Evolutionary conservation across 1,140 invertebrate genomes (phyloP).

Genomic region (Conus betulinus): DNA sequence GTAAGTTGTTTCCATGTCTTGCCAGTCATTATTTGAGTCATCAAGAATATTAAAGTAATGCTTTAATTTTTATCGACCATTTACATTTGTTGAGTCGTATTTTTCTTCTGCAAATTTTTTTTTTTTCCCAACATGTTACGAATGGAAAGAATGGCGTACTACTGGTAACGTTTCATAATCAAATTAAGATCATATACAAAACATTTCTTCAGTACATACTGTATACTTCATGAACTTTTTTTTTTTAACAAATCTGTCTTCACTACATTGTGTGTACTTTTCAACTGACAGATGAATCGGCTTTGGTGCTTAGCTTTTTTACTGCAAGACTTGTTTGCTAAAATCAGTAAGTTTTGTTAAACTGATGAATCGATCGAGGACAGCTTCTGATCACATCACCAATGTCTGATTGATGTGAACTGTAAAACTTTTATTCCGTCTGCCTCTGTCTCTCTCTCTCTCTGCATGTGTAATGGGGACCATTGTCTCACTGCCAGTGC

Average conservation of each 20-base stretch:
- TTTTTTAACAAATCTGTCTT: neutral
- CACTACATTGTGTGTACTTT: no score
- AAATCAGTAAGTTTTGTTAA: neutral
- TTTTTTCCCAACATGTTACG: neutral
- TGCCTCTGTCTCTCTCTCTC: neutral
- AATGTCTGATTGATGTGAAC: no score
- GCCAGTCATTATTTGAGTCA: neutral
- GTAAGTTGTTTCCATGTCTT: neutral
- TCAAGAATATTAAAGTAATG: no score
- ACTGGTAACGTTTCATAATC: neutral
- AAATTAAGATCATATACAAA: neutral
- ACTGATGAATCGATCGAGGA: neutral
- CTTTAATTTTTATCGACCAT: neutral
- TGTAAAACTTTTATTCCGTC: neutral
- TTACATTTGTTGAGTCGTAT: neutral
- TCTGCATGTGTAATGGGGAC: neutral
- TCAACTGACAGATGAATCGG: neutral
- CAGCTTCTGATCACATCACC: neutral
- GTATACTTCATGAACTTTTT: neutral
- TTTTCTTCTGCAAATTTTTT: neutral
- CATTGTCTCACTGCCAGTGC: conserved; percentile 4
- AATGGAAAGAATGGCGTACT: neutral
- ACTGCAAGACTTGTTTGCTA: neutral
- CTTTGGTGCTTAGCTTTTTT: neutral
- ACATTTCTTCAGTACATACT: neutral